Evolutionary conservation across 2,888 invertebrate genomes (phyloP).

Genomic region (Mantis religiosa): DNA sequence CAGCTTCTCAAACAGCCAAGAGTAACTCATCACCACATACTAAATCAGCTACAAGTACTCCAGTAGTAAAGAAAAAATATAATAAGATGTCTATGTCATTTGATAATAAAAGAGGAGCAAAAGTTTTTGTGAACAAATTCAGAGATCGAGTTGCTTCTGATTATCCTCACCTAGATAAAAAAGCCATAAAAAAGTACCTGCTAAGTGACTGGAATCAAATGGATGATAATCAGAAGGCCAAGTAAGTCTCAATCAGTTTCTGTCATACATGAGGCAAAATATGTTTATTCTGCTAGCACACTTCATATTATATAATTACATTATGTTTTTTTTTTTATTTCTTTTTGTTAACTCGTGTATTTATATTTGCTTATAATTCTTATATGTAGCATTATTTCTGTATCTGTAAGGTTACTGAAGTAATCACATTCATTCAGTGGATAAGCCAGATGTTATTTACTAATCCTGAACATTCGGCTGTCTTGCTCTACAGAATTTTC

Average conservation of each 20-base stretch:
- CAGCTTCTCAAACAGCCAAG: background rate
- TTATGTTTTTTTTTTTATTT: no score
- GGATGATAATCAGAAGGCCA: conserved; percentile 31
- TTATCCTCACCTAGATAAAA: conserved; percentile 46
- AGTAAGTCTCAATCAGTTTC: conserved; percentile 21
- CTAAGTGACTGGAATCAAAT: conserved; percentile 33
- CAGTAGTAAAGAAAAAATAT: background rate
- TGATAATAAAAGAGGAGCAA: background rate
- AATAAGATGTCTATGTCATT: background rate
- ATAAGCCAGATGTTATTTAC: no score
- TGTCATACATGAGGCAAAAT: no score
- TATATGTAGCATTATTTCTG: no score
- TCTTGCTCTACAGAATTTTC: no score
- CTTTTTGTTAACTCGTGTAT: no score
- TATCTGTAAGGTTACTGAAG: no score
- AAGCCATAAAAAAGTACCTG: conserved; percentile 33
- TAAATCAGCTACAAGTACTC: background rate
- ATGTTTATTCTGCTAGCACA: no score
- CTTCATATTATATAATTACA: no score
- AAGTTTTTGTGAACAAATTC: conserved; percentile 40
- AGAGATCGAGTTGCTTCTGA: conserved; percentile 49
- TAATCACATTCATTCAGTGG: no score
- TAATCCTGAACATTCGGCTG: no score
- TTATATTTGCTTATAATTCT: no score
- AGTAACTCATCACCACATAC: background rate